A percentile compares a stretch with the other conserved stretches of the same genome.
phyloP scores from a whole-genome alignment of 2,797 vertebrate genomes.

The Danio tinwini region DNA sequence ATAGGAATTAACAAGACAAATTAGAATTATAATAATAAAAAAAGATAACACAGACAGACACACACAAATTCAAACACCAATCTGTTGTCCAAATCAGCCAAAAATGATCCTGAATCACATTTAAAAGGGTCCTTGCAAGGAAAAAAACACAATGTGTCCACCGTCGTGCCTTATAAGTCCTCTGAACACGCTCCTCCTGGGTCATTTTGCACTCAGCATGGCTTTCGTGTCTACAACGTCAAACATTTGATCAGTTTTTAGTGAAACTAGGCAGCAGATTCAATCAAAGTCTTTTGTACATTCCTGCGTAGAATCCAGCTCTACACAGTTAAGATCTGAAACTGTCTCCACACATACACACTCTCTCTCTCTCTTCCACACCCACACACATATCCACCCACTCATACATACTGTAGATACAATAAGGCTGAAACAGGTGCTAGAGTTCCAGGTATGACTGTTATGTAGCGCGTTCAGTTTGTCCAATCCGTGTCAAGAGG shows the following conservation, averaged over 20 bases:
- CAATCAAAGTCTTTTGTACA: slow-evolving; percentile 46
- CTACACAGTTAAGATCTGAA: slow-evolving; percentile 50
- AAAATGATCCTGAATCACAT: slow-evolving; percentile 27
- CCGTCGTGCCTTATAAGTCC: background rate
- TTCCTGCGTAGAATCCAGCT: slow-evolving; percentile 63
- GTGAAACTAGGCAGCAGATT: slow-evolving; percentile 45
- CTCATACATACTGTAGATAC: slow-evolving; percentile 9
- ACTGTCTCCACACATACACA: slow-evolving; percentile 20
- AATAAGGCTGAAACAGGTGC: slow-evolving; percentile 54
- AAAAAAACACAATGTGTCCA: slow-evolving; percentile 3
- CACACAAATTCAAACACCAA: slow-evolving; percentile 27
- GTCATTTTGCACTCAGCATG: slow-evolving; percentile 20
- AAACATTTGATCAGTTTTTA: slow-evolving; percentile 27
- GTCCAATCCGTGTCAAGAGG: slow-evolving; percentile 23
- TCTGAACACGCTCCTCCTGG: background rate
- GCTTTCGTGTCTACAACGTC: slow-evolving; percentile 48
- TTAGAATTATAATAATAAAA: background rate
- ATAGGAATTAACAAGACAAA: slow-evolving; percentile 31
- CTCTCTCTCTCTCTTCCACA: slow-evolving; percentile 29
- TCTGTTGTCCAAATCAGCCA: slow-evolving; percentile 21
- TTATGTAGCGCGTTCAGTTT: slow-evolving; percentile 27
- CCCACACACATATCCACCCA: slow-evolving; percentile 14
- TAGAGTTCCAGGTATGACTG: slow-evolving; percentile 21
- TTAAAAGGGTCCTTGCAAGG: slow-evolving; percentile 29
- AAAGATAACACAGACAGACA: background rate